A percentile compares a stretch with the other conserved stretches of the same genome.
phyloP scores from a whole-genome alignment of 2,113 vertebrate species.

The Peromyscus leucopus region DNA sequence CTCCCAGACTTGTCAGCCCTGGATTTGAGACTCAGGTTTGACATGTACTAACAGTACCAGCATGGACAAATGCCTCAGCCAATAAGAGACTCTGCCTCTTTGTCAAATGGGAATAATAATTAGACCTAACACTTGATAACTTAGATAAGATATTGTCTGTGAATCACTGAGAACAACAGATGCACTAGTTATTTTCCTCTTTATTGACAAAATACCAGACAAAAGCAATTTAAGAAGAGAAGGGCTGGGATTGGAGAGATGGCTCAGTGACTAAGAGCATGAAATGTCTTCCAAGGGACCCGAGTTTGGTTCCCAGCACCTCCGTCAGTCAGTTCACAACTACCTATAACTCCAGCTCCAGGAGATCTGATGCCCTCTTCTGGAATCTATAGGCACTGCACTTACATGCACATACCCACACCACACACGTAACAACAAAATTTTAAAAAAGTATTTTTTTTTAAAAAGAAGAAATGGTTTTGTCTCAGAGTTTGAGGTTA shows the following conservation, averaged over 20 bases:
- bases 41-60: rapidly evolving
- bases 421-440: background rate
- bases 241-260: background rate
- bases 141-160: background rate
- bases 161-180: background rate
- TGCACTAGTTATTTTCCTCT: background rate
- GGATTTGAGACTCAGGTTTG: background rate
- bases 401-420: background rate
- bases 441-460: background rate
- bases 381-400: background rate
- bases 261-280: background rate
- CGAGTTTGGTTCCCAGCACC: background rate
- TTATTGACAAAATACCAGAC: background rate
- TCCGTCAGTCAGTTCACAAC: background rate
- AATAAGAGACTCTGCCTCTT: background rate
- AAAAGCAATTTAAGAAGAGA: background rate
- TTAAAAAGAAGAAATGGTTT: background rate
- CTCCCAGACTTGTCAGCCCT: background rate
- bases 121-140: background rate
- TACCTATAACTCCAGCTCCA: background rate
- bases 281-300: background rate
- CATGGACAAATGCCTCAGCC: background rate
- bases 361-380: background rate
- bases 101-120: background rate
- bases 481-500: background rate